Base-by-base conservation (phyloP, 2,113 vertebrate species). In the Cyanistes caeruleus region DNA sequence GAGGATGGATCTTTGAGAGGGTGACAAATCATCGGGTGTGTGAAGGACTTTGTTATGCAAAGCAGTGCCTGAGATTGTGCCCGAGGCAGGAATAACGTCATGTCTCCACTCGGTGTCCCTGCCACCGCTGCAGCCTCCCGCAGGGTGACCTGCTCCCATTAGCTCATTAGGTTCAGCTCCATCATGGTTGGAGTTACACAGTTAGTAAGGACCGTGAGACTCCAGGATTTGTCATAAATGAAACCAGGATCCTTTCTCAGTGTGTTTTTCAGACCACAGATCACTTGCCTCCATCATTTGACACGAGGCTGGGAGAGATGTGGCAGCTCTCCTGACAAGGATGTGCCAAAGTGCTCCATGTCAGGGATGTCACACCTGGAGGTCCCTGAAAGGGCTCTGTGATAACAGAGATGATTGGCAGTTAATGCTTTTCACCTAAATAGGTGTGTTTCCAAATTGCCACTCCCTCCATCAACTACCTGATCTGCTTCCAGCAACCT, bases 331-430 rank as follows among this genome's bases (percentile, higher is more conserved):
- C 41, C 25, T 2, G 12, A 33, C 22, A 33, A 35, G 52, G 62
- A 20, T 18, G 72, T 19, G 19, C 20, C 21, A 4, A 60, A 64
- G 31, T 0, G 1, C 9, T 13, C 1, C 0, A 5, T 43, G 60
- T 35, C 48, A 81, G 64, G 27, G 48, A 4, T 60, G 49, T 20
- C 8, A 3, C 12, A 23, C 3, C 2, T 7, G 30, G 31, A 63
- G n/a, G 20, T n/a, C 81, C 31, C 4, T 31, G 65, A 49, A 51
- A 87, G 53, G n/a, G 37, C 10, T 82, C 39, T 30, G 27, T 4
- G 4, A 4, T 28, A 19, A 14, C 37, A 60, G 19, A 87, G 60
- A 5, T 1, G 1, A 31, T 9, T 52, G 33, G 2, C 8, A 33
- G 37, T 92, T 51, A 35, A 20, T 15, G 39, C 11, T 13, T 55